Base-by-base conservation (phyloP, 2,888 invertebrate species). In the Danaus chrysippus region DNA sequence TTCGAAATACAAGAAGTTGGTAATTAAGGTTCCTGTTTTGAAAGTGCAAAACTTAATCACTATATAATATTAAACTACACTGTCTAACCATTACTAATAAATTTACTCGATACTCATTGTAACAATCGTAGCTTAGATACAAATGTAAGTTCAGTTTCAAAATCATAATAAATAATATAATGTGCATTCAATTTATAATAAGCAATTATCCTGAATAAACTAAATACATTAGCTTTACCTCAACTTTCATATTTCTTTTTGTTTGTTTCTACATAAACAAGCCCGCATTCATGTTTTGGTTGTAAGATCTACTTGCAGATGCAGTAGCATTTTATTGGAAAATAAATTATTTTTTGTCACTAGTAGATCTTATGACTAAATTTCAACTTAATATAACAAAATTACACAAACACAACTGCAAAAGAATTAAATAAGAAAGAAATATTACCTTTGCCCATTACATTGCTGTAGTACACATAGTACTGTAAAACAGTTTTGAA, bases 21-120 rank as follows among this genome's bases (percentile, higher is more conserved):
- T 86, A 83, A 86, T 89, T 88, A 88, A 87, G 89, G 88, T 90
- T 90, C 90, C 90, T 89, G 79, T 75, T 74, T 49, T 71, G 62
- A 64, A 67, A 65, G 65, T 67, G 65, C 65, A 58, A 64, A 65
- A 63, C 49, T 49, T 34, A 15, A 49, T 49, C 15, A 49, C 49
- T 49, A 49, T 17, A 49, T 49, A n/a, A 49, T 49, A 17, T 11
- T 49, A 49, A 17, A 17, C 49, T 11, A 49, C 49, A 49, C 49
- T 49, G 49, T 49, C 49, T 49, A 49, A 49, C 49, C 49, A 17
- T 17, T 46, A 46, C 46, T 49, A 49, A 49, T 49, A 17, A 15
- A 49, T 17, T 46, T 49, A 49, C 17, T 15, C n/a, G 15, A 49
- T 17, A 49, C 17, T 17, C 49, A 49, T 49, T 49, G 49, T 49